Evolutionary conservation across 30 jellyfish, hydroid and myxozoan species (phyloP).

Genomic region (Nemopilema nomurai): DNA sequence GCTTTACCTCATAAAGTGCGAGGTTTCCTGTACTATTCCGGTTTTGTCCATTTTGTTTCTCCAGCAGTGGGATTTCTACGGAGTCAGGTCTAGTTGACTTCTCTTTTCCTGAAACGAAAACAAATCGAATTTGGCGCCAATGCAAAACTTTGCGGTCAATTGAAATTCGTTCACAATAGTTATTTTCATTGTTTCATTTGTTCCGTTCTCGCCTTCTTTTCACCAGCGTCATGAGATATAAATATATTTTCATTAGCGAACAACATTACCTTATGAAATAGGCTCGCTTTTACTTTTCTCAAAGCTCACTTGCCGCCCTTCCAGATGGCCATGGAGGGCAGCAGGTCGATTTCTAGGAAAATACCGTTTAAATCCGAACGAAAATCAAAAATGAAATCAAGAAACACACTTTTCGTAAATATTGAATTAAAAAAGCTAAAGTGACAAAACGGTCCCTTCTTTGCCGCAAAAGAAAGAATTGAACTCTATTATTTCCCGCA

Average conservation of each 20-base stretch:
- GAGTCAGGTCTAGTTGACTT: not conserved
- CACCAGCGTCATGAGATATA: not conserved
- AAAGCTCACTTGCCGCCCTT: not conserved
- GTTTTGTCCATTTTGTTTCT: slow-evolving; percentile 17
- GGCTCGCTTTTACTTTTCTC: not conserved
- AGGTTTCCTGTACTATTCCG: slow-evolving; percentile 46
- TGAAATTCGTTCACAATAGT: not conserved
- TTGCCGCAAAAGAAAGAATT: not conserved
- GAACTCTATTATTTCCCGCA: not conserved
- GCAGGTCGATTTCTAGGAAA: not conserved
- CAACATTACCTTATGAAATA: not conserved
- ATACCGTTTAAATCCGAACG: not conserved
- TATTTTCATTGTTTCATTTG: not conserved
- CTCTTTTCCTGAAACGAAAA: not conserved
- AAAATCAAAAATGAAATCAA: not conserved
- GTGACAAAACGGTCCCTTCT: not conserved
- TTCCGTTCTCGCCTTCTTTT: not conserved
- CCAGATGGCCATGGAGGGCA: not conserved
- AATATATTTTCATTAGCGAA: not conserved
- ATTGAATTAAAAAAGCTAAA: not conserved
- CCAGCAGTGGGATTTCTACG: slow-evolving; percentile 21
- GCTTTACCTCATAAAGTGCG: slow-evolving; percentile 55
- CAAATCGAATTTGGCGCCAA: slow-evolving; percentile 22
- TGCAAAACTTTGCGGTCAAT: not conserved
- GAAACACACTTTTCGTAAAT: not conserved